A percentile compares a stretch with the other conserved stretches of the same genome.
These are phyloP conservation scores for Diadumene lineata DNA, from an alignment of 92 coral and sea anemone genomes.

Conservation along the genomic window DNA sequence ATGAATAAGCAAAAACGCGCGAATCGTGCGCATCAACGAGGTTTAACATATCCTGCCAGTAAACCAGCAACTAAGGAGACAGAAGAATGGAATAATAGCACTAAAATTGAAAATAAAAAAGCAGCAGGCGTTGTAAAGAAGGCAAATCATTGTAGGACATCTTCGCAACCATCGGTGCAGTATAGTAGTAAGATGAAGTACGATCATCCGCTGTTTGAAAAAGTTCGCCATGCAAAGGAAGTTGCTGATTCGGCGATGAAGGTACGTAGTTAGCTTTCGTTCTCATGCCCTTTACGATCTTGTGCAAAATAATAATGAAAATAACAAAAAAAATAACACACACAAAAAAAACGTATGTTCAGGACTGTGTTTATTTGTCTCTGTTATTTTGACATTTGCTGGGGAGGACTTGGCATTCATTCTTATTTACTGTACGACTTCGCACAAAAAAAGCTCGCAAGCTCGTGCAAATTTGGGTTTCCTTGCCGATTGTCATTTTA, in stretches of 20 bases:
- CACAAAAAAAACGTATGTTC: no score
- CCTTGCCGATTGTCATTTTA: no score
- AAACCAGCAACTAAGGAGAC: slow-evolving; percentile 25
- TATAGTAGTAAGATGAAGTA: slow-evolving; percentile 62
- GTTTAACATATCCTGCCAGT: slow-evolving; percentile 49
- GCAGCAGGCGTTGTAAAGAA: slow-evolving; percentile 23
- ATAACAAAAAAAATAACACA: no score
- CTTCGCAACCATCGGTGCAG: slow-evolving; percentile 65
- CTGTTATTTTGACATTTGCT: no score
- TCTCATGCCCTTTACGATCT: no score
- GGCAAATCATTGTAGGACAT: slow-evolving; percentile 43
- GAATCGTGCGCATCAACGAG: slow-evolving; percentile 46
- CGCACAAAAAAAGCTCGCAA: no score
- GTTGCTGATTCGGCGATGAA: slow-evolving; percentile 83
- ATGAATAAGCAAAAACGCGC: slow-evolving; percentile 38
- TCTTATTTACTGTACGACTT: no score
- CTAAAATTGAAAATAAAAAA: slow-evolving; percentile 32
- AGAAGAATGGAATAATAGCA: slow-evolving; percentile 64
- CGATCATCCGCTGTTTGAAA: slow-evolving; percentile 82
- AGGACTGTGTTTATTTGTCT: no score
- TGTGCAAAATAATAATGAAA: no score
- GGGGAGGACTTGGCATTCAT: no score
- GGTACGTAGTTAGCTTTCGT: no score
- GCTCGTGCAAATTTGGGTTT: no score
- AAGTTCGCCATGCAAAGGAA: slow-evolving; percentile 81